These are phyloP conservation scores for Tetramorium alpestre DNA, from an alignment of 1,140 invertebrate genomes.

Conservation along the genomic window DNA sequence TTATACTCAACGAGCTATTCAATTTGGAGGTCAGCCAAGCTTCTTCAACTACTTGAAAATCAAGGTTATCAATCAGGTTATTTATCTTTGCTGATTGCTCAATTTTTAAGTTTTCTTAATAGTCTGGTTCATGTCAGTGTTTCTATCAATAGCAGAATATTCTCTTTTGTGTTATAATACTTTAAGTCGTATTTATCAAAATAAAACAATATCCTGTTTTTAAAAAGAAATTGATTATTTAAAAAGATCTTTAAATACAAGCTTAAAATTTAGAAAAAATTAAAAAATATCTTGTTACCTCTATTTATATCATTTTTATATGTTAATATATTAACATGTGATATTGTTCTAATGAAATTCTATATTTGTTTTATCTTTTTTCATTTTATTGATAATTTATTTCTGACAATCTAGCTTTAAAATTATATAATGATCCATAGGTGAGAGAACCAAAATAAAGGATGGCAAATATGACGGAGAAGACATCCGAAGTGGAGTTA, in stretches of 20 bases:
- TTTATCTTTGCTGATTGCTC: neutral
- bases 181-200: neutral
- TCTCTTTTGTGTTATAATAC: neutral
- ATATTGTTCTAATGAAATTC: neutral
- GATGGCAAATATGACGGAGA: neutral
- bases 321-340: neutral
- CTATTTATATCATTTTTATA: neutral
- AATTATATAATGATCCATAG: constrained; percentile 10
- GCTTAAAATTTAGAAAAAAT: neutral
- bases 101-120: neutral
- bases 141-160: neutral
- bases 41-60: neutral
- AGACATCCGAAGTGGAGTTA: neutral
- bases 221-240: neutral
- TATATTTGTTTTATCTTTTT: neutral
- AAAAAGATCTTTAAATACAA: neutral
- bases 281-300: neutral
- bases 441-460: neutral
- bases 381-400: neutral
- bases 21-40: neutral
- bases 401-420: neutral
- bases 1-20: neutral
- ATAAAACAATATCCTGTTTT: neutral
- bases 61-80: constrained; percentile 5
- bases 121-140: neutral